Conservation (phyloP, 2,113 vertebrate species). For the Diadophis punctatus region DNA sequence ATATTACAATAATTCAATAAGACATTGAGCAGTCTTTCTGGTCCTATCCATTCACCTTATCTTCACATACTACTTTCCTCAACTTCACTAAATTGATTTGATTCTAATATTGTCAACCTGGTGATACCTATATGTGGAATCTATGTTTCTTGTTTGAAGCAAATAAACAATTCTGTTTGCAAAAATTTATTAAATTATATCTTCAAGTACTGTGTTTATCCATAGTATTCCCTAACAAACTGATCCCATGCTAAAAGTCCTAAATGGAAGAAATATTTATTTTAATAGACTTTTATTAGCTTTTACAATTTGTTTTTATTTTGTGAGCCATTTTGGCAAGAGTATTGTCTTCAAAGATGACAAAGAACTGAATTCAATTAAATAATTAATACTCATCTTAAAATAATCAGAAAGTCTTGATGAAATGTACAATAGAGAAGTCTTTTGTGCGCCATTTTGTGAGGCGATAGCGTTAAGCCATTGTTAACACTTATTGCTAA, state of each 20-base stretch:
- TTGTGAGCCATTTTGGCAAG: neutral
- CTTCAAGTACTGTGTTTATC: neutral
- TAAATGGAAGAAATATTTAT: neutral
- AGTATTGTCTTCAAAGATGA: neutral
- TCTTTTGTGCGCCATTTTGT: neutral
- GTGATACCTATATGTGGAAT: neutral
- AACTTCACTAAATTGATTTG: neutral
- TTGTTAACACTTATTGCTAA: neutral
- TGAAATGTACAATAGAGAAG: neutral
- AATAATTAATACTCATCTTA: neutral
- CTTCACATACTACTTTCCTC: neutral
- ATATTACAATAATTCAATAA: neutral
- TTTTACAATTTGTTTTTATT: neutral
- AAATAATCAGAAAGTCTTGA: neutral
- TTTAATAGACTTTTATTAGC: neutral
- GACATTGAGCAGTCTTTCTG: neutral
- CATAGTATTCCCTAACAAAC: neutral
- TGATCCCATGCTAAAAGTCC: neutral
- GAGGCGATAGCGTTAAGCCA: neutral
- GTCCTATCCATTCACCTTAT: neutral
- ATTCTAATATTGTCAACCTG: neutral
- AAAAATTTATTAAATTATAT: neutral
- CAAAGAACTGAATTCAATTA: neutral
- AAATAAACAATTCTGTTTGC: neutral
- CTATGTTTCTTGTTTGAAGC: neutral